These are phyloP conservation scores for Theretra japonica DNA, from an alignment of 2,888 invertebrate genomes.

Conservation along the genomic window DNA sequence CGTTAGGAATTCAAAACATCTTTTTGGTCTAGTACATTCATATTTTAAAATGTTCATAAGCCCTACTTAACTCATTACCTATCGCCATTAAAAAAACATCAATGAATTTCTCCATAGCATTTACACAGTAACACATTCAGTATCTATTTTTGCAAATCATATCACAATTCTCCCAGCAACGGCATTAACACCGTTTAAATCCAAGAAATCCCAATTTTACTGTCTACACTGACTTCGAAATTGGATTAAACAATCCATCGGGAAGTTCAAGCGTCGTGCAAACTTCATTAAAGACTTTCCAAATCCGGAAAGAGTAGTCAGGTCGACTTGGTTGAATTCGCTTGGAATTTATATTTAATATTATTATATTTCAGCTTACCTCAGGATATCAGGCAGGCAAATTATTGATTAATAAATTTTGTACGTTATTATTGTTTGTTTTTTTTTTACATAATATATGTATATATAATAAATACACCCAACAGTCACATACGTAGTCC, in stretches of 20 bases:
- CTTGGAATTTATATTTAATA: background rate
- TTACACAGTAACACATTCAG: too few species aligned
- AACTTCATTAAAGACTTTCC: slow-evolving; percentile 49
- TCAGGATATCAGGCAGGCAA: slow-evolving; percentile 52
- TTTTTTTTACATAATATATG: too few species aligned
- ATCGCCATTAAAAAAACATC: too few species aligned
- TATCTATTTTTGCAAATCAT: background rate
- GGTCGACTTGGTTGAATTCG: slow-evolving; percentile 39
- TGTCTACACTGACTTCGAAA: slow-evolving; percentile 43
- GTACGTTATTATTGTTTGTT: slow-evolving; percentile 31
- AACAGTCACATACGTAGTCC: too few species aligned
- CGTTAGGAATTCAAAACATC: too few species aligned
- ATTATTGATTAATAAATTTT: slow-evolving; percentile 36
- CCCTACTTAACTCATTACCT: too few species aligned
- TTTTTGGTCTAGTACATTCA: too few species aligned
- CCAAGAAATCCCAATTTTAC: slow-evolving; percentile 17
- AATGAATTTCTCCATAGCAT: background rate
- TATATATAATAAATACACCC: too few species aligned
- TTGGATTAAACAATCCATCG: slow-evolving; percentile 45
- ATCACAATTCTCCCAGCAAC: background rate
- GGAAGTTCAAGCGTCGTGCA: slow-evolving; percentile 43
- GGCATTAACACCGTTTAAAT: background rate
- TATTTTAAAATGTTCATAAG: too few species aligned
- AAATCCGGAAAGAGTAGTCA: slow-evolving; percentile 53
- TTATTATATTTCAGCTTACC: slow-evolving; percentile 65